These are phyloP conservation scores for Eospalax fontanierii DNA, from an alignment of 2,797 vertebrate genomes.

Conservation along the genomic window DNA sequence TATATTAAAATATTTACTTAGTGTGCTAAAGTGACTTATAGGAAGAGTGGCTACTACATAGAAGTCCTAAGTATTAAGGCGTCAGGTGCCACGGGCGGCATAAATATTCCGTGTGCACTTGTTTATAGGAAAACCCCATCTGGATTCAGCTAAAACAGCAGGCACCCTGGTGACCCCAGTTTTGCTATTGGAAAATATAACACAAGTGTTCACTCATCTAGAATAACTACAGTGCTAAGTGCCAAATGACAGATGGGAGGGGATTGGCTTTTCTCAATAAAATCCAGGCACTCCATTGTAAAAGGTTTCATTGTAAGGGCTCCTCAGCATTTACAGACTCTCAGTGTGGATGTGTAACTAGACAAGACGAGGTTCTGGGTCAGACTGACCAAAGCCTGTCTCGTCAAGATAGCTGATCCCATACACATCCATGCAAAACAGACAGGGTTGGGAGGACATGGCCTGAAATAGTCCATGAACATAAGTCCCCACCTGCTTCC, in stretches of 20 bases:
- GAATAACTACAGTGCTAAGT: constrained; percentile 93
- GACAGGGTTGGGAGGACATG: not conserved
- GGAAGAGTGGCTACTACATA: constrained; percentile 98
- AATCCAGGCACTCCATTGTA: constrained; percentile 88
- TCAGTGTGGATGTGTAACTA: constrained; percentile 72
- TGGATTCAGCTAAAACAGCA: constrained; percentile 96
- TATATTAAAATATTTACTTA: constrained; percentile 99
- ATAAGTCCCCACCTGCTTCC: not conserved
- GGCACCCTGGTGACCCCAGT: constrained; percentile 95
- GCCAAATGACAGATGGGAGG: constrained; percentile 97
- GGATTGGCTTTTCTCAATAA: constrained; percentile 93
- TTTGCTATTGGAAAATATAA: constrained; percentile 98
- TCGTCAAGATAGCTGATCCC: not conserved
- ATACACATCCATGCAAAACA: not conserved
- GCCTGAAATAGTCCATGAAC: not conserved
- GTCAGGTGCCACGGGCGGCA: constrained; percentile 99
- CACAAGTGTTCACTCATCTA: constrained; percentile 96
- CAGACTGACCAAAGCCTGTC: constrained; percentile 47
- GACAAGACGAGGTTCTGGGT: constrained; percentile 66
- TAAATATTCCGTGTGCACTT: constrained; percentile 99
- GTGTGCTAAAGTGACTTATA: constrained; percentile 99
- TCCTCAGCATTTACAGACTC: constrained; percentile 87
- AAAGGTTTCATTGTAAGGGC: constrained; percentile 86
- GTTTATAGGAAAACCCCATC: constrained; percentile 99
- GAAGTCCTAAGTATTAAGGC: constrained; percentile 98